A percentile compares a stretch with the other conserved stretches of the same genome.
phyloP scores from a whole-genome alignment of 2,888 invertebrate species.

The Limnephilus marmoratus region DNA sequence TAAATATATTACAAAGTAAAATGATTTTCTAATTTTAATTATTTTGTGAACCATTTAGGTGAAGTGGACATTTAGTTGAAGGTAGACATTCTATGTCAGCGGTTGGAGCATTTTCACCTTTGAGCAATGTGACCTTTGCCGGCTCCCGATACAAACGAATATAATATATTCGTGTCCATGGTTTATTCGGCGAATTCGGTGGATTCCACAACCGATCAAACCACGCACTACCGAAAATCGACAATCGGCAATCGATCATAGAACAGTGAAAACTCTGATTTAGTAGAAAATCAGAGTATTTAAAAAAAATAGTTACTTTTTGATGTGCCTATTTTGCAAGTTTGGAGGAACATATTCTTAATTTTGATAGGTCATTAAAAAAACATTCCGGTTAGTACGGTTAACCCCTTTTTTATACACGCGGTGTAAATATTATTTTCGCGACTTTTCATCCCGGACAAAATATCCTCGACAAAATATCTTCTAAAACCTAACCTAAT shows the following conservation, averaged over 20 bases:
- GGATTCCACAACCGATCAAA: conserved; percentile 9
- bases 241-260: conserved; percentile 11
- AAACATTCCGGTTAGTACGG: too few species aligned
- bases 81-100: background rate
- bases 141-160: background rate
- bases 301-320: background rate
- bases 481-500: too few species aligned
- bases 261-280: background rate
- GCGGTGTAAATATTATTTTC: too few species aligned
- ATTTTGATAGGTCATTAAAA: too few species aligned
- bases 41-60: too few species aligned
- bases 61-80: background rate
- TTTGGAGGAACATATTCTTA: background rate
- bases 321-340: background rate
- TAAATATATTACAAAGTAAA: too few species aligned
- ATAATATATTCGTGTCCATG: conserved; percentile 19
- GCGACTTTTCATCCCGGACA: too few species aligned
- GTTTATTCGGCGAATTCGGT: background rate
- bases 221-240: conserved; percentile 27
- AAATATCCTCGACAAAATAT: too few species aligned
- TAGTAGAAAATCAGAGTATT: background rate
- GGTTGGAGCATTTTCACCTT: background rate
- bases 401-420: too few species aligned
- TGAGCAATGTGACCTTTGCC: conserved; percentile 23
- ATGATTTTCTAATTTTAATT: too few species aligned